Conservation (phyloP, 92 coral and sea anemone species). For the Umimayanthus chanpuru region DNA sequence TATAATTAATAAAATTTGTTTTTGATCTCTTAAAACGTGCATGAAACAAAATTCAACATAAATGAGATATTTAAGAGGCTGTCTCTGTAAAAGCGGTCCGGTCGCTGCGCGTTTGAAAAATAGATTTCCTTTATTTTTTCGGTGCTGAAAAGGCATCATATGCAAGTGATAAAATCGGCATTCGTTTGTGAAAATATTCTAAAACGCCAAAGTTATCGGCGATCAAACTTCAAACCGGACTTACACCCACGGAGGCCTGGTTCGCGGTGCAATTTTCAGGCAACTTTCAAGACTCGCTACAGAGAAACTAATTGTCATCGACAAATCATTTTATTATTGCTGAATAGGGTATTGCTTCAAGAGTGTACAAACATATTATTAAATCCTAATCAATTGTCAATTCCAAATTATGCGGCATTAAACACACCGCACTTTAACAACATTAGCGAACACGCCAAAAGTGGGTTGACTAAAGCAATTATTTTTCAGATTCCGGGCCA, state of each 20-base stretch:
- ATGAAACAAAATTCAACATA: conserved; percentile 17
- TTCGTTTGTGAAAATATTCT: too few relatives aligned
- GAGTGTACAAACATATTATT: conserved; percentile 14
- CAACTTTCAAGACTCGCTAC: conserved; percentile 44
- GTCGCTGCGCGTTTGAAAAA: too few relatives aligned
- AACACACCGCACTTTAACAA: conserved; percentile 19
- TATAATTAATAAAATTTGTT: conserved; percentile 1
- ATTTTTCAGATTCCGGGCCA: too few relatives aligned
- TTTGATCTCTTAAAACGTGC: conserved; percentile 8
- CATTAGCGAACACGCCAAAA: conserved; percentile 23
- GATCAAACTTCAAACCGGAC: conserved; percentile 21
- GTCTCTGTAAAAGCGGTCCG: too few relatives aligned
- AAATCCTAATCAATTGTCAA: conserved; percentile 16
- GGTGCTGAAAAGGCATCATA: too few relatives aligned
- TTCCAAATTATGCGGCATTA: too few relatives aligned
- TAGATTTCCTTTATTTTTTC: too few relatives aligned
- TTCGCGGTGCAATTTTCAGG: conserved; percentile 39
- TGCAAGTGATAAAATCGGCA: too few relatives aligned
- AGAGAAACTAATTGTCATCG: conserved; percentile 19
- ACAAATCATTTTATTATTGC: conserved; percentile 20
- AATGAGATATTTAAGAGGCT: conserved; percentile 31
- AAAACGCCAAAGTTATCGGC: conserved; percentile 27
- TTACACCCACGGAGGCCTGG: conserved; percentile 26
- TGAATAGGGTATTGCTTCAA: conserved; percentile 16
- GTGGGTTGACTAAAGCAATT: conserved; percentile 30